Evolutionary conservation across 2,888 invertebrate species (phyloP).

Genomic region (Neelides folsomi): DNA sequence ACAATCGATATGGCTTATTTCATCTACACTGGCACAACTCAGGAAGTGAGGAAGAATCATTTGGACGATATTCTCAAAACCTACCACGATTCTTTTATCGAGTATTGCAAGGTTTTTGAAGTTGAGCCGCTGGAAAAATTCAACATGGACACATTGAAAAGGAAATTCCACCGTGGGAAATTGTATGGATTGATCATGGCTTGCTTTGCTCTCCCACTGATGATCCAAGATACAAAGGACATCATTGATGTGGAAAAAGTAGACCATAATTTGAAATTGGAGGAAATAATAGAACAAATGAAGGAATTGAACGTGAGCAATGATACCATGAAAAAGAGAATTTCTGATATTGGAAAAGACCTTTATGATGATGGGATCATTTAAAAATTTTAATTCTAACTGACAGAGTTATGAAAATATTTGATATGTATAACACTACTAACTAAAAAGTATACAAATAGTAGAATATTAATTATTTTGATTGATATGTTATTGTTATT

Average conservation of each 20-base stretch:
- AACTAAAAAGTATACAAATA: no score
- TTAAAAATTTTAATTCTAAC: background rate
- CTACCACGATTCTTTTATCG: slow-evolving; percentile 31
- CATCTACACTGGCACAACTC: slow-evolving; percentile 11
- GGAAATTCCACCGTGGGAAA: slow-evolving; percentile 17
- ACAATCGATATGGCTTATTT: slow-evolving; percentile 18
- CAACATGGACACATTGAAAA: slow-evolving; percentile 14
- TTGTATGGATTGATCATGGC: slow-evolving; percentile 16
- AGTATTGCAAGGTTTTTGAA: slow-evolving; percentile 7
- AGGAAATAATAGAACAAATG: background rate
- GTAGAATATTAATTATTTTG: no score
- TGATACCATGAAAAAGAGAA: background rate
- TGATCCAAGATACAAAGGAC: slow-evolving; percentile 4
- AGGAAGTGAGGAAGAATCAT: slow-evolving; percentile 21
- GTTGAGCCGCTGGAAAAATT: slow-evolving; percentile 10
- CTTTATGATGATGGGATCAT: slow-evolving; percentile 9
- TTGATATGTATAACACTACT: no score
- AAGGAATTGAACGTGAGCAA: background rate
- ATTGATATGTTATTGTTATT: no score
- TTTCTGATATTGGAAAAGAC: background rate
- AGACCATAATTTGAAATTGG: background rate
- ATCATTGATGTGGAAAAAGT: background rate
- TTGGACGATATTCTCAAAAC: slow-evolving; percentile 30
- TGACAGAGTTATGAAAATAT: no score
- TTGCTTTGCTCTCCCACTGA: slow-evolving; percentile 11